Conservation (phyloP, 2,888 invertebrate species). For the Sarcophaga subvicina region DNA sequence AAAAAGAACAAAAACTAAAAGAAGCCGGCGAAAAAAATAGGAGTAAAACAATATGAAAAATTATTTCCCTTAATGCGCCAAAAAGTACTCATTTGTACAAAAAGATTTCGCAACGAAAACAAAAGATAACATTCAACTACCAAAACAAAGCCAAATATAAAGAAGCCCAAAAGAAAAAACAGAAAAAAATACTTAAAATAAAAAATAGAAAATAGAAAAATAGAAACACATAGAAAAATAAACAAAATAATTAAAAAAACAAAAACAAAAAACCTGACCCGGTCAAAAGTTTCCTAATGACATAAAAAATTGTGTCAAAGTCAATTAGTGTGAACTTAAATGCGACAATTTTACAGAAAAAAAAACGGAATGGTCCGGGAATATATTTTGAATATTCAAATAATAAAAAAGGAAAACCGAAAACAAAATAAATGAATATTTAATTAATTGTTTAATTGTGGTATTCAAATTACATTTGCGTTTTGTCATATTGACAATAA, state of each 20-base stretch:
- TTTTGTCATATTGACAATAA: not conserved
- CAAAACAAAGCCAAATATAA: not conserved
- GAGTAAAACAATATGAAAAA: not conserved
- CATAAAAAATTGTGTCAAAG: slow-evolving; percentile 5
- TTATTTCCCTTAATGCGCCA: not conserved
- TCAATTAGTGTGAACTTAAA: slow-evolving; percentile 14
- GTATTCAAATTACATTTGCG: not conserved
- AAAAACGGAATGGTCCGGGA: not conserved
- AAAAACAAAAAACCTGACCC: not conserved
- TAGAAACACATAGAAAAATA: too few species aligned
- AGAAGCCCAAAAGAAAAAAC: not conserved
- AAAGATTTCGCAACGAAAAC: not conserved
- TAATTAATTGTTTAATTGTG: not conserved
- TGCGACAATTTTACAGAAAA: slow-evolving; percentile 12
- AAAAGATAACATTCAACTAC: not conserved
- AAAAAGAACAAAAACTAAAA: not conserved
- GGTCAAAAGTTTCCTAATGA: not conserved
- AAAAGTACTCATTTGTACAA: not conserved
- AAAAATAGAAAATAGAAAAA: too few species aligned
- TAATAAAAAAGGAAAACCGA: not conserved
- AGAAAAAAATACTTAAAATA: too few species aligned
- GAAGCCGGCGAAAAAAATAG: not conserved
- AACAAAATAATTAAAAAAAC: not conserved
- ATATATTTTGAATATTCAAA: not conserved
- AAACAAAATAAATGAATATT: not conserved